Evolutionary conservation across 2,797 vertebrate species (phyloP), one percentile per base, ranked within the genome.

Genomic region (Kryptopterus vitreolus): DNA sequence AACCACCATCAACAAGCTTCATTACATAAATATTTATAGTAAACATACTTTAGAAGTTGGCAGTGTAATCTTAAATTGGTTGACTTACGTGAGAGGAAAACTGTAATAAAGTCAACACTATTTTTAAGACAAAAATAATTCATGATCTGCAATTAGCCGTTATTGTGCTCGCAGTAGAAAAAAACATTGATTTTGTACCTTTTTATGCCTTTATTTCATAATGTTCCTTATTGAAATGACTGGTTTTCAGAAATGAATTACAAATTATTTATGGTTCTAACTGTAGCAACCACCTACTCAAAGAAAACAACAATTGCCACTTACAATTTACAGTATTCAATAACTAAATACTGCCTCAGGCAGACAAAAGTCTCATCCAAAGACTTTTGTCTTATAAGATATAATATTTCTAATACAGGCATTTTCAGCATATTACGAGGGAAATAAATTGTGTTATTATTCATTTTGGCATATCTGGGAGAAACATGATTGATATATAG

Each of bases 1-100:
- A 69, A 55, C 74, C 81, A 82, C 81, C 62, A 79, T 82, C 81
- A 82, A 79, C 81, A 82, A 13, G 24, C 20, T 75, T 57, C 71
- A 78, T 76, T 50, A 62, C 69, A 78, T 55, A 82, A 79, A 82
- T 82, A 82, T 82, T 82, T 79, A 82, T 66, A 75, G 62, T 79
- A 79, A 82, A 79, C 63, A 82, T 20, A 20, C 50, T 53, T 83
- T 48, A 84, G 24, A 78, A 73, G 76, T 76, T 78, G 76, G 62
- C 2, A 75, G 35, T 82, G 50, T 48, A 71, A 38, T 75, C 70
- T 83, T 15, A 43, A 38, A 33, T 68, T 29, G n/a, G 38, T 68
- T 78, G 22, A 66, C 61, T 16, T 69, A 50, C 10, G 4, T 78
- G 22, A n/a, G 43, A 53, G 53, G 24, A 53, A 75, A 74, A 26